These are phyloP conservation scores for Macrotis lagotis DNA, from an alignment of 2,113 vertebrate genomes.

Conservation along the genomic window DNA sequence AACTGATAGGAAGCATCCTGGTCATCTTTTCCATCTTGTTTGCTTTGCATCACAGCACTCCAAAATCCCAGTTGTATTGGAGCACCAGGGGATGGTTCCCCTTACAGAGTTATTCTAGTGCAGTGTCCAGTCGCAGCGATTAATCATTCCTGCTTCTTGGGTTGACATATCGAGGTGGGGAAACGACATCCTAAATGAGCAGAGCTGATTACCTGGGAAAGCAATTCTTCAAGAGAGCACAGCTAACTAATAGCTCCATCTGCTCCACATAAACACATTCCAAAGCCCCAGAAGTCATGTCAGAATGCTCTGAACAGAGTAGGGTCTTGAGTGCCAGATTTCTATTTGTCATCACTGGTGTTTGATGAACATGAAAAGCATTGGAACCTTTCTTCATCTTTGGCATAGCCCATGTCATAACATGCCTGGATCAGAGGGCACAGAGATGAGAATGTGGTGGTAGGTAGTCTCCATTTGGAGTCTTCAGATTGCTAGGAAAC, in stretches of 20 bases:
- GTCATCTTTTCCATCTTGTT: conserved; percentile 78
- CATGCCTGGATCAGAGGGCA: background rate
- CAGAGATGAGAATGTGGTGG: conserved; percentile 2
- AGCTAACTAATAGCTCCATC: conserved; percentile 88
- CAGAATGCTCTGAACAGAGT: conserved; percentile 71
- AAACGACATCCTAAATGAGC: conserved; percentile 88
- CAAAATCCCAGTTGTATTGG: conserved; percentile 70
- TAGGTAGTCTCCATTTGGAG: background rate
- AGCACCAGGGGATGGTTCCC: conserved; percentile 69
- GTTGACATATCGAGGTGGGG: conserved; percentile 84
- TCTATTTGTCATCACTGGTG: conserved; percentile 68
- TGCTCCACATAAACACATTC: conserved; percentile 84
- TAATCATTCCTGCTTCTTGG: conserved; percentile 85
- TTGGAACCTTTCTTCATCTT: conserved; percentile 38
- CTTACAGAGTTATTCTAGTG: conserved; percentile 74
- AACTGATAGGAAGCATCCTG: conserved; percentile 74
- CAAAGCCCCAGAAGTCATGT: conserved; percentile 77
- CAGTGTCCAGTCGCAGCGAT: conserved; percentile 81
- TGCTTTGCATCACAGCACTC: conserved; percentile 75
- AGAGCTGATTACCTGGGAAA: conserved; percentile 92
- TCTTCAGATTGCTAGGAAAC: conserved; percentile 33
- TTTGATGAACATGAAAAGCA: conserved; percentile 29
- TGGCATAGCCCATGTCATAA: background rate
- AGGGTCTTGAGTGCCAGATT: conserved; percentile 60
- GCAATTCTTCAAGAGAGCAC: conserved; percentile 88